Conservation (phyloP, 2,888 invertebrate species). For the Thelaira solivaga region DNA sequence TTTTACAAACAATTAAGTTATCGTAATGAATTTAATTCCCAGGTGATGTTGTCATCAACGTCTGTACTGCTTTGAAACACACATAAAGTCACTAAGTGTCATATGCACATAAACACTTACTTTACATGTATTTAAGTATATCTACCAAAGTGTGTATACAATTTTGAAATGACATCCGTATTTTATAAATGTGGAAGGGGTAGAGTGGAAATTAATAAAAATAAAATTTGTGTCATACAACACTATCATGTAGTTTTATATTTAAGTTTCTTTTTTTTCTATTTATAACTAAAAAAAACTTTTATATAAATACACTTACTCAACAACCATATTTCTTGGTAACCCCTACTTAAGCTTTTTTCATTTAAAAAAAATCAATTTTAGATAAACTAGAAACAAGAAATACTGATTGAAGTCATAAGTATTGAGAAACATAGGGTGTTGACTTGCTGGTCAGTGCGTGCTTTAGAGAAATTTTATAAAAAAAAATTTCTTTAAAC, state of each 20-base stretch:
- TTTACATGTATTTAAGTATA: background rate
- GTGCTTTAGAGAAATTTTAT: too few relatives aligned
- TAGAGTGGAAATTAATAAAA: background rate
- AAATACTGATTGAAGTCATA: too few relatives aligned
- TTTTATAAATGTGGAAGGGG: constrained; percentile 19
- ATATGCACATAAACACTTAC: background rate
- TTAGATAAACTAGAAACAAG: too few relatives aligned
- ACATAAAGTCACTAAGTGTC: background rate
- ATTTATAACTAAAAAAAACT: constrained; percentile 16
- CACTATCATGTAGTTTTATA: constrained; percentile 11
- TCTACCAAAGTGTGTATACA: background rate
- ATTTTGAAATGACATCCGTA: constrained; percentile 31
- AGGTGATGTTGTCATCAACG: constrained; percentile 54
- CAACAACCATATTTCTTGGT: background rate
- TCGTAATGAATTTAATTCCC: constrained; percentile 59
- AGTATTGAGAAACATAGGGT: too few relatives aligned
- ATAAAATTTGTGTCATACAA: constrained; percentile 7
- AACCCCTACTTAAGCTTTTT: too few relatives aligned
- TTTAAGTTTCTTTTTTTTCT: background rate
- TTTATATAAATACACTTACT: background rate
- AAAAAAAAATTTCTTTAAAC: too few relatives aligned
- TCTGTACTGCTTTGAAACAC: background rate
- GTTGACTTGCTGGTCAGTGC: too few relatives aligned
- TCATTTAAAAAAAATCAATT: background rate
- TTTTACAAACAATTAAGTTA: constrained; percentile 58